Conservation (phyloP, 2,797 vertebrate genomes). For the Cercopithecus hamlyni region DNA sequence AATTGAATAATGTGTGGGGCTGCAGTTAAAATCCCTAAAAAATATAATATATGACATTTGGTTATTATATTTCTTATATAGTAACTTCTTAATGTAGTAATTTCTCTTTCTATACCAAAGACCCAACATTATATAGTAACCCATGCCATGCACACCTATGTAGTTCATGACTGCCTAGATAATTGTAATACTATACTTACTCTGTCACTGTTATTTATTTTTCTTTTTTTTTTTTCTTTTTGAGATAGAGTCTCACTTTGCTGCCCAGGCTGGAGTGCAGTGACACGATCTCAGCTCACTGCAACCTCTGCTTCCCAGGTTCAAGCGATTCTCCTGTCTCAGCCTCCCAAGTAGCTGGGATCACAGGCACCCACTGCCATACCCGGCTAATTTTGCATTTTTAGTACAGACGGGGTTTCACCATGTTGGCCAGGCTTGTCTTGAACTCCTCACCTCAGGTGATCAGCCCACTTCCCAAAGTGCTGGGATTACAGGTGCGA, state of each 20-base stretch:
- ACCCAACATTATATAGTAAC: background rate
- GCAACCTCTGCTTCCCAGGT: background rate
- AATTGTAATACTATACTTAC: background rate
- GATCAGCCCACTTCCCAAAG: no score
- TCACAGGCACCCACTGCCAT: background rate
- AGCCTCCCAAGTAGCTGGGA: background rate
- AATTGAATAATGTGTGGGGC: background rate
- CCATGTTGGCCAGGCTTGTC: no score
- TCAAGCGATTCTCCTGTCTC: background rate
- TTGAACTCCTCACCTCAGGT: no score
- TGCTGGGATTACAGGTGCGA: no score
- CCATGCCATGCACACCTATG: background rate
- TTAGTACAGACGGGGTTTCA: no score
- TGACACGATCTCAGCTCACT: background rate
- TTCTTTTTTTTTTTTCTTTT: background rate
- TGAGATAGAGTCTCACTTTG: background rate
- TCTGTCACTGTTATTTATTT: background rate
- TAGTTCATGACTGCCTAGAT: background rate
- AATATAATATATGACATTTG: background rate
- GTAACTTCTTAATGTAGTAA: background rate
- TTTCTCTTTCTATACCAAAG: background rate
- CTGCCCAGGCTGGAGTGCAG: background rate
- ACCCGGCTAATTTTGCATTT: no score
- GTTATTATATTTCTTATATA: background rate
- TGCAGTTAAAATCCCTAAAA: constrained; percentile 1